phyloP scores from a whole-genome alignment of 2,888 invertebrate genomes.

The Hecatera dysodea region DNA sequence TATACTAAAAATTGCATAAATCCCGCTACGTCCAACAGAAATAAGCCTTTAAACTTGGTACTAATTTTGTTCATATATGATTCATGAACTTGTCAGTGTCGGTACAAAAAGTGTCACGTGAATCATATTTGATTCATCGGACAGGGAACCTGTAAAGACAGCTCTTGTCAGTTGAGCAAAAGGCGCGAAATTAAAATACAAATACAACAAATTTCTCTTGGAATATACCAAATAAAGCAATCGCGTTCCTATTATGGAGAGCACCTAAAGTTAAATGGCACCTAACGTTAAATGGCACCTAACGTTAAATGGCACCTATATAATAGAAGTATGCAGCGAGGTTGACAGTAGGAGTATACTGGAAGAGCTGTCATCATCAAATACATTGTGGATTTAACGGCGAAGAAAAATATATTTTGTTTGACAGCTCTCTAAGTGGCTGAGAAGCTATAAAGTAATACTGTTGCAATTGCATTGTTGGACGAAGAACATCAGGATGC shows the following conservation, averaged over 20 bases:
- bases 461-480: slow-evolving; percentile 17
- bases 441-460: slow-evolving; percentile 2
- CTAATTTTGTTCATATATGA: slow-evolving; percentile 35
- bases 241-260: neutral
- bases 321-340: neutral
- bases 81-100: slow-evolving; percentile 25
- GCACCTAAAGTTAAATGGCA: neutral
- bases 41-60: slow-evolving; percentile 15
- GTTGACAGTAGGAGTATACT: slow-evolving; percentile 1
- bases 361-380: slow-evolving; percentile 1
- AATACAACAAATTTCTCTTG: too few relatives aligned
- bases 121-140: slow-evolving; percentile 10
- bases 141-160: slow-evolving; percentile 1
- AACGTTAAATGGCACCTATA: neutral
- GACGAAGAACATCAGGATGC: slow-evolving; percentile 55
- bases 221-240: too few relatives aligned
- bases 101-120: slow-evolving; percentile 21
- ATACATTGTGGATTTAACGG: neutral
- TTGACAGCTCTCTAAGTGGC: neutral
- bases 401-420: neutral
- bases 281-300: too few relatives aligned
- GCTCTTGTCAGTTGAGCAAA: too few relatives aligned
- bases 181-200: too few relatives aligned
- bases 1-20: slow-evolving; percentile 20
- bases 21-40: slow-evolving; percentile 19